Evolutionary conservation across 2,113 vertebrate species (phyloP).

Genomic region (Nycticorax nycticorax): DNA sequence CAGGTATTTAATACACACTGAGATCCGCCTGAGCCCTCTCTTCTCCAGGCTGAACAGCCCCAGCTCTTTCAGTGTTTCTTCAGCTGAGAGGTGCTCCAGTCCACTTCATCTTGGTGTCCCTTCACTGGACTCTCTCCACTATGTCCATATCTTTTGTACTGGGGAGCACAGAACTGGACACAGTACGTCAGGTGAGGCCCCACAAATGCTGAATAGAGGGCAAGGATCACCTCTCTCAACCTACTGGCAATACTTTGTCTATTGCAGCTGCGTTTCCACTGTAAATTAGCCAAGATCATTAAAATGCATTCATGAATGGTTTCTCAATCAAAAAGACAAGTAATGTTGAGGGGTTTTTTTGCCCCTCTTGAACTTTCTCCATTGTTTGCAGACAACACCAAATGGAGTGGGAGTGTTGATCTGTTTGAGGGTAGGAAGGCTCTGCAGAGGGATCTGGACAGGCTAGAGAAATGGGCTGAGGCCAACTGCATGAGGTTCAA

Average conservation of each 20-base stretch:
- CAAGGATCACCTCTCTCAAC: neutral
- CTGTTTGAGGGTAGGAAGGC: neutral
- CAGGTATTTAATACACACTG: neutral
- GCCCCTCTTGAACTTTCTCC: neutral
- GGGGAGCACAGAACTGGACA: neutral
- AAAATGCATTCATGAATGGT: neutral
- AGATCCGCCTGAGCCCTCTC: neutral
- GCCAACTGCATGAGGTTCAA: neutral
- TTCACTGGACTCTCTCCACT: neutral
- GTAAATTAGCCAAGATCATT: neutral
- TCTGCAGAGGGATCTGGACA: neutral
- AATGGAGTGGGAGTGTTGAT: neutral
- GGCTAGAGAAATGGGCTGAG: neutral
- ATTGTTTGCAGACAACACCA: neutral
- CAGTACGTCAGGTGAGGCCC: neutral
- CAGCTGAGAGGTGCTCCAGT: neutral
- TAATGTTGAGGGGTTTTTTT: rapidly evolving
- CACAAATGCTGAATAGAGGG: neutral
- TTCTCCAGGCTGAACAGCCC: neutral
- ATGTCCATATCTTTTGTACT: neutral
- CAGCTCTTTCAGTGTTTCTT: neutral
- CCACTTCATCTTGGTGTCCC: neutral
- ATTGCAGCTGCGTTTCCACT: neutral
- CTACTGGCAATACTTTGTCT: neutral
- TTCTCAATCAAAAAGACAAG: neutral